Conservation (phyloP, 1,140 invertebrate genomes). For the Zaprionus camerounensis region DNA sequence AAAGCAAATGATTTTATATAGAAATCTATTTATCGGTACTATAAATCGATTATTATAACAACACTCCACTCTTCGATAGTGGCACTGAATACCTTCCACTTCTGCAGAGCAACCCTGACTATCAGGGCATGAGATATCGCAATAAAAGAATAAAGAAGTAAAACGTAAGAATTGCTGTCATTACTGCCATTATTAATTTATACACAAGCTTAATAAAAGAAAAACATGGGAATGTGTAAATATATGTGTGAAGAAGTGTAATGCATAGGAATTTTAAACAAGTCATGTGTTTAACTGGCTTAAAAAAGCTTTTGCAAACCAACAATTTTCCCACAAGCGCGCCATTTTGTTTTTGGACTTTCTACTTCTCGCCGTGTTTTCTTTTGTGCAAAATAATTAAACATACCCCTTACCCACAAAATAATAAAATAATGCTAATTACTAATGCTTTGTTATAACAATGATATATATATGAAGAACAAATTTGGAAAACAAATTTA, state of each 20-base stretch:
- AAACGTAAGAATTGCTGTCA: slow-evolving; percentile 77
- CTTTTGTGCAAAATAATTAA: slow-evolving; percentile 62
- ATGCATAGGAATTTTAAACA: slow-evolving; percentile 6
- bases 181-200: slow-evolving; percentile 50
- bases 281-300: slow-evolving; percentile 2
- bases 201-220: slow-evolving; percentile 44
- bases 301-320: slow-evolving; percentile 42
- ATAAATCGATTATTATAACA: not conserved
- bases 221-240: slow-evolving; percentile 43
- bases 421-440: slow-evolving; percentile 12
- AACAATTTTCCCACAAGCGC: slow-evolving; percentile 68
- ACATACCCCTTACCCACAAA: slow-evolving; percentile 16
- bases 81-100: slow-evolving; percentile 13
- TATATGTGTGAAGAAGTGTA: slow-evolving; percentile 9
- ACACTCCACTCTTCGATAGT: slow-evolving; percentile 5
- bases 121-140: slow-evolving; percentile 24
- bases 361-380: slow-evolving; percentile 62
- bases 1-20: not conserved
- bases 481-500: slow-evolving; percentile 21
- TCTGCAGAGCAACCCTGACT: slow-evolving; percentile 32
- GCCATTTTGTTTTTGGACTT: slow-evolving; percentile 78
- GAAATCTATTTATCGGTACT: not conserved
- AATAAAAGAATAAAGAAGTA: slow-evolving; percentile 69
- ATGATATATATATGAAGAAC: not conserved
- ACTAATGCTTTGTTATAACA: not conserved